Base-by-base conservation (phyloP, 2,113 vertebrate species). In the Pygoscelis adeliae region DNA sequence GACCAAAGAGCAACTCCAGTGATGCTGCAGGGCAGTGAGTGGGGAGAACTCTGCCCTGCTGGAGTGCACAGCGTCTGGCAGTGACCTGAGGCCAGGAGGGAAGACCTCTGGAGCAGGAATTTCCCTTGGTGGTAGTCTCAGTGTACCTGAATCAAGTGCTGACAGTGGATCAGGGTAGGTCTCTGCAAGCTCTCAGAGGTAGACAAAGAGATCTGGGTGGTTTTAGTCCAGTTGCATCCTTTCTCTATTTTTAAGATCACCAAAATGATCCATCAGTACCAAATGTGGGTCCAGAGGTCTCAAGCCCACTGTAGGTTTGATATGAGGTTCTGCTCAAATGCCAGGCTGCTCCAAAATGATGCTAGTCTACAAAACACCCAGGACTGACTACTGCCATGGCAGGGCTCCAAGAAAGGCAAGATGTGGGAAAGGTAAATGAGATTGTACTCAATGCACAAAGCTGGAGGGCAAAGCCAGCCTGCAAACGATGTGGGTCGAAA, bases 341-440 rank as follows among this genome's bases (percentile, higher is more conserved):
- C 53, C 72, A 70, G 46, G 70, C 85, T 63, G 52, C 58, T 78
- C 74, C 79, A 30, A 59, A 79, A 30, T 4, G 7, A 32, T 40
- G 42, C 17, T 29, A 46, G 8, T 32, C 70, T 78, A 13, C 50
- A 26, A 42, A 80, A 20, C 5, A 30, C 6, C 27, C 29, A 13
- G 63, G 56, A 46, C 11, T 29, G 58, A 15, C 4, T 3, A 15
- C 21, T 0, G 1, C 47, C 36, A 25, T 0, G 9, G 42, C 29
- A 74, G n/a, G 36, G 34, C 50, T 56, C 25, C 0, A 1, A 56
- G 56, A 34, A 32, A 40, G 67, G 56, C 40, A 34, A 76, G 52
- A 29, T 47, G 22, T 38, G 36, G 36, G 71, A 46, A 59, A 73
- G 47, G 69, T 42, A 23, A 53, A 8, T 1, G 52, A 77, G 26